Base-by-base conservation (phyloP, 2,888 invertebrate species). In the Ceramica pisi region DNA sequence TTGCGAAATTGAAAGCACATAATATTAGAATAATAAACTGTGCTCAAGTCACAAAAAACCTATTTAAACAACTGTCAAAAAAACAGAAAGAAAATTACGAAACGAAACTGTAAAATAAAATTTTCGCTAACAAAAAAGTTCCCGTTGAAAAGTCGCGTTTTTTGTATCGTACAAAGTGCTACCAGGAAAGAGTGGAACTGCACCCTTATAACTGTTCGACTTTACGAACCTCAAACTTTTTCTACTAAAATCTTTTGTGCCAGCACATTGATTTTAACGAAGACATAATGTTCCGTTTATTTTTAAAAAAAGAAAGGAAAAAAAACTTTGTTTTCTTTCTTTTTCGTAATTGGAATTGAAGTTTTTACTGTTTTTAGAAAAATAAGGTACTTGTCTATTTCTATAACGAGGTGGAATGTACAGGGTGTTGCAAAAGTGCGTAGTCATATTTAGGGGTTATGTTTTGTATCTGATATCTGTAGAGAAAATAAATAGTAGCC, bases 301-400 rank as follows among this genome's bases (percentile, higher is more conserved):
- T 48, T 64, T 63, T 53, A 62, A 23, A 3, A n/a, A 26, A 46
- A 9, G 21, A 50, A 26, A 23, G 4, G 12, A 41, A 64, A 35
- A 44, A 53, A 64, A 44, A n/a, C 12, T 48, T 67, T 50, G 23
- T 48, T 60, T 65, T 31, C 12, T 53, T 64, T 53, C 56, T 16
- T 78, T 57, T 53, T 67, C 70, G 48, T 69, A 70, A 69, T 65
- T 50, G 23, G 62, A 81, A 67, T 62, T 79, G 50, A 81, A 81
- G 71, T 79, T 64, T 81, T 79, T 76, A 71, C 81, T 67, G 78
- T 81, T 77, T 65, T 38, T 50, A 38, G 78, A 64, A 77, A 76
- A 81, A 67, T 62, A 77, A 62, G 50, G 55, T 59, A 59, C 64
- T 71, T 62, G 72, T 71, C 38, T 77, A 71, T 81, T 63, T 64